Evolutionary conservation across 1,140 invertebrate genomes (phyloP), one percentile per base, ranked within the genome.

Genomic region (Drosophila trapezifrons): DNA sequence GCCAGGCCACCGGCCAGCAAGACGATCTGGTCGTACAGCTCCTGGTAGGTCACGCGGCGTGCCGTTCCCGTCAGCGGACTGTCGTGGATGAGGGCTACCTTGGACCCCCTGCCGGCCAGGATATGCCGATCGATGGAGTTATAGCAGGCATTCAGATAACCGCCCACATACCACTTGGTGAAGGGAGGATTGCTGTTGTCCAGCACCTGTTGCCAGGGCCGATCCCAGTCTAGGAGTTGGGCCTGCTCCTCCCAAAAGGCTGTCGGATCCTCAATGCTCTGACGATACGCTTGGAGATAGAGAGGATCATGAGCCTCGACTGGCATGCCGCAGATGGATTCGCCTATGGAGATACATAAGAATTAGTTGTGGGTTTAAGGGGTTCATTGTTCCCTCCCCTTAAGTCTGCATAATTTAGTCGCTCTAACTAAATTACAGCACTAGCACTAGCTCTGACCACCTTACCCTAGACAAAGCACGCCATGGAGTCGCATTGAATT

Each of bases 51-150:
- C 15, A 98, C 95, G 78, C 95, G 94, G 5, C 94, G 93, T 2
- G 96, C 93, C 1, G 94, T 95, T 22, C 95, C 94, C 0, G 97
- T 98, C 37, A 98, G 92, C 0, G 98, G 97, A 62, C 97, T 98
- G 91, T 99, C 98, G 82, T 98, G 96, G 40, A 98, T 97, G 4
- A 99, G 92, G 0, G 98, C 98, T 1, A 95, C 92, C 91, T 96
- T 95, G 2, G 95, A 94, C 0, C 97, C 97, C 7, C 94, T 93
- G 1, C 97, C 97, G 1, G 94, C 94, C 13, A 94, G 93, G 1
- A 98, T 96, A 93, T 99, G 98, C 7, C 97, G 93, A 91, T 99
- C 98, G 3, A 99, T 93, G 1, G 97, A 96, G 92, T 99, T 99
- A 93, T 98, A 97, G 91, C 97, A 98, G 1, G 97, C 97, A 78